Evolutionary conservation across 2,888 invertebrate genomes (phyloP).

Genomic region (Philhelius pedissequus): DNA sequence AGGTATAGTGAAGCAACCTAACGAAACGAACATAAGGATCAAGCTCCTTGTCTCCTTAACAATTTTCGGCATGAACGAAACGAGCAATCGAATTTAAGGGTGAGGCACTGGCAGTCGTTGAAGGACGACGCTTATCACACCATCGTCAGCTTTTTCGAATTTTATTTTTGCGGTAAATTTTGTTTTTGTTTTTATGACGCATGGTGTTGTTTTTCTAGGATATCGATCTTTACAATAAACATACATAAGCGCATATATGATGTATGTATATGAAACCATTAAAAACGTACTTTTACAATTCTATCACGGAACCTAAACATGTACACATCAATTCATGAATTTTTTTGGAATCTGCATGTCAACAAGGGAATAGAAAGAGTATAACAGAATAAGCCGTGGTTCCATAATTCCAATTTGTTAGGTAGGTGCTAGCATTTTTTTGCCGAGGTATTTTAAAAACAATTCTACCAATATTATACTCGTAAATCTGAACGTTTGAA

Average conservation of each 20-base stretch:
- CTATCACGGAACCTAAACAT: no score
- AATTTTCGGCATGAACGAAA: neutral
- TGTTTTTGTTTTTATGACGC: slow-evolving; percentile 34
- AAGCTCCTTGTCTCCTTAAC: neutral
- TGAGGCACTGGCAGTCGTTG: slow-evolving; percentile 13
- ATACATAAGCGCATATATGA: no score
- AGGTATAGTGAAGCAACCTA: neutral
- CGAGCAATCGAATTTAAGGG: slow-evolving; percentile 27
- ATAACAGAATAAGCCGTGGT: no score
- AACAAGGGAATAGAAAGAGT: no score
- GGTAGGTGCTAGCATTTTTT: no score
- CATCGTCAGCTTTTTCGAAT: neutral
- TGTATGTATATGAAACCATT: neutral
- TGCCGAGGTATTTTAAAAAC: no score
- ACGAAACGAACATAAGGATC: neutral
- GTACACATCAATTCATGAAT: no score
- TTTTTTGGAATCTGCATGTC: no score
- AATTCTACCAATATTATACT: no score
- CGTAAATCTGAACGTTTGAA: no score
- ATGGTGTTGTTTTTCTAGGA: neutral
- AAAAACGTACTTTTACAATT: neutral
- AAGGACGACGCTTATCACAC: slow-evolving; percentile 8
- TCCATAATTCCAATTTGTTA: no score
- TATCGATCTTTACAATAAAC: neutral
- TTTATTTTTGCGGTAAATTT: neutral